Percentiles rank a stretch among this genome's conserved stretches.
Evolutionary conservation across 2,113 vertebrate species (phyloP).

Genomic region (Azemiops feae): DNA sequence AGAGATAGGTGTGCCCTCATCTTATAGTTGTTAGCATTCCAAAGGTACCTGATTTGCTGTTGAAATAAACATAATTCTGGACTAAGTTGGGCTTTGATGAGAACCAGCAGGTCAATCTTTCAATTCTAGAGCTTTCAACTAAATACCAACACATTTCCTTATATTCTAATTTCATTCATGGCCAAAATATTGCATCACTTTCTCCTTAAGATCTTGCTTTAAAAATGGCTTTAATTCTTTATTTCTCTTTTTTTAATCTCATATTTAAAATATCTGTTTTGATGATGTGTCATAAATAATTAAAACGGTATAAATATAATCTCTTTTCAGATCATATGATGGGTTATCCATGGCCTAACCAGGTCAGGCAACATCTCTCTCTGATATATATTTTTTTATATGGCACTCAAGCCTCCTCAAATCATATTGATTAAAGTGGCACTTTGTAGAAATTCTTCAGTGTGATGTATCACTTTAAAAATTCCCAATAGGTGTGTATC

Average conservation of each 20-base stretch:
- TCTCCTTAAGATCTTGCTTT: not conserved
- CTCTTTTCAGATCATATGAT: not conserved
- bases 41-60: not conserved
- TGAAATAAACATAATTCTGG: not conserved
- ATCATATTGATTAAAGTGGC: not conserved
- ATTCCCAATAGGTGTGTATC: not conserved
- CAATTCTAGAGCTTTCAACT: not conserved
- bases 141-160: not conserved
- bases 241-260: not conserved
- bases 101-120: not conserved
- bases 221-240: not conserved
- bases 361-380: not conserved
- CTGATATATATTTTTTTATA: not conserved
- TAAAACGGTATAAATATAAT: not conserved
- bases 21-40: not conserved
- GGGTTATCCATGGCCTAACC: not conserved
- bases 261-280: not conserved
- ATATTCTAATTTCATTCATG: not conserved
- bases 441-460: not conserved
- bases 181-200: not conserved
- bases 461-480: not conserved
- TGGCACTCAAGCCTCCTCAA: not conserved
- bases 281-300: not conserved
- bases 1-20: not conserved
- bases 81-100: not conserved